These are phyloP conservation scores for Trogon melanurus DNA, from an alignment of 2,113 vertebrate genomes.

Conservation along the genomic window DNA sequence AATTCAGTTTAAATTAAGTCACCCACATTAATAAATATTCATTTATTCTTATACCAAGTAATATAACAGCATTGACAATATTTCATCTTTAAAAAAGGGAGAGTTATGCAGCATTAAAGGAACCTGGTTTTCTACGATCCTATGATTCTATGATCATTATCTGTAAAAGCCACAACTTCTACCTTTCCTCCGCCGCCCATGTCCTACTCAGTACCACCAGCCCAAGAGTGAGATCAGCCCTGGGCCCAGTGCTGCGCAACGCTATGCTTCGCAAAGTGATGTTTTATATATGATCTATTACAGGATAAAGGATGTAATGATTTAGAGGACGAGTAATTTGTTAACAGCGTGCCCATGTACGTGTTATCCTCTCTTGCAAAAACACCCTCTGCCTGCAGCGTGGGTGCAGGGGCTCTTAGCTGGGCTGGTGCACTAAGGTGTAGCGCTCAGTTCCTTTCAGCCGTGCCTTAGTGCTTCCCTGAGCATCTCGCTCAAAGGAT, in stretches of 20 bases:
- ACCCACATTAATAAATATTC: neutral
- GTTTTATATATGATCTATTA: neutral
- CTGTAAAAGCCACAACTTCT: neutral
- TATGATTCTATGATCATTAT: neutral
- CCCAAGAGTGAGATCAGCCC: neutral
- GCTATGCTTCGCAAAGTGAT: rapidly evolving
- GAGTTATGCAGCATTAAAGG: neutral
- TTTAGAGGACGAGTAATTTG: neutral
- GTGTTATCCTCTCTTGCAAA: neutral
- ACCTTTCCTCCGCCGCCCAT: neutral
- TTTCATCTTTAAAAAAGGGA: neutral
- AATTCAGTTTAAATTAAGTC: neutral
- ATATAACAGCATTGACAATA: neutral
- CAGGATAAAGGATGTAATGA: neutral
- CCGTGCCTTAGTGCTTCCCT: neutral
- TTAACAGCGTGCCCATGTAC: rapidly evolving
- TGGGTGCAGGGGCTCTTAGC: neutral
- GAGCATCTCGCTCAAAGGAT: neutral
- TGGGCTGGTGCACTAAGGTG: neutral
- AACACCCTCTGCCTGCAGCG: neutral
- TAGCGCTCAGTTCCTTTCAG: neutral
- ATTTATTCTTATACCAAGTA: neutral
- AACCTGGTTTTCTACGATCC: neutral
- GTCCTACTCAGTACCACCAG: neutral
- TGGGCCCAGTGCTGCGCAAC: neutral